Conservation (phyloP, 2,113 vertebrate species). For the Megaceryle maxima region DNA sequence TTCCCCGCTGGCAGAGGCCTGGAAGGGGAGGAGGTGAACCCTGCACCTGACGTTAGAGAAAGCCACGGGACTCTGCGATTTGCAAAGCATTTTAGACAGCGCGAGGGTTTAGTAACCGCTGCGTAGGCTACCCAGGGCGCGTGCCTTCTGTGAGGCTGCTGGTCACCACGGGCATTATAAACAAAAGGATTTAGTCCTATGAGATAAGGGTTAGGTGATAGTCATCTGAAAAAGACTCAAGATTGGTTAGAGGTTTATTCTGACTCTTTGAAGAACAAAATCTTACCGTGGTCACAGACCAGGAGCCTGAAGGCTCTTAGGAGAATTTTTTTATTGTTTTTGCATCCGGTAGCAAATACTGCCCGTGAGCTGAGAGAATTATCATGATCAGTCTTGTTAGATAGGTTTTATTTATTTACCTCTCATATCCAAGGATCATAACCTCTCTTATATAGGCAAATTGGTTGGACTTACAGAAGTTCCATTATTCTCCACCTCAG, state of each 20-base stretch:
- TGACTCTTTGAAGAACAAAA: background rate
- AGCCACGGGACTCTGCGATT: background rate
- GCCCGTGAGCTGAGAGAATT: background rate
- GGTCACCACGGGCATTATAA: background rate
- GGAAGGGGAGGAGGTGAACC: background rate
- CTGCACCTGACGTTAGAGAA: background rate
- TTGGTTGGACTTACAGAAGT: constrained; percentile 3
- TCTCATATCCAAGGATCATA: background rate
- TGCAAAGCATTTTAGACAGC: background rate
- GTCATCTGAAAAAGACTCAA: background rate
- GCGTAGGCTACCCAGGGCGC: background rate
- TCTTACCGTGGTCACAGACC: background rate
- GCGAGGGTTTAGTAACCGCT: background rate
- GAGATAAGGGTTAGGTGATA: background rate
- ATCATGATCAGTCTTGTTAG: background rate
- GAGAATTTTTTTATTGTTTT: background rate
- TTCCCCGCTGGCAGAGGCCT: background rate
- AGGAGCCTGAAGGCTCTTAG: background rate
- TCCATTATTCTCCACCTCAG: constrained; percentile 14
- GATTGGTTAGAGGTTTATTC: background rate
- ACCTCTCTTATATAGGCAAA: background rate
- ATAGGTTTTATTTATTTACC: constrained; percentile 18
- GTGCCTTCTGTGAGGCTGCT: background rate
- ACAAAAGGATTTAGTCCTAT: background rate
- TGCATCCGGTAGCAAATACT: background rate